Percentiles rank a stretch among this genome's conserved stretches.
Evolutionary conservation across 2,113 vertebrate genomes (phyloP).

Genomic region (Bos taurus): ARS-UCD2.0 NC_037339.1:67811501-67812000

Average conservation of each 20-base stretch:
- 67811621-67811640: not conserved
- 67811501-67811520: slow-evolving; percentile 42
- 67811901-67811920: not conserved
- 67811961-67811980: not conserved
- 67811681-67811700: not conserved
- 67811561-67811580: not conserved
- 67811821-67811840: not conserved
- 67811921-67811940: not conserved
- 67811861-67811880: not conserved
- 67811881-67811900: not conserved
- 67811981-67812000: not conserved
- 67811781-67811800: not conserved
- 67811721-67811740: not conserved
- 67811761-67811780: too few species aligned
- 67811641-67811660: not conserved
- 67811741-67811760: not conserved
- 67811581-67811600: slow-evolving; percentile 18
- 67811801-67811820: not conserved
- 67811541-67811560: not conserved
- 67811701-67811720: not conserved
- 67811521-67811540: slow-evolving; percentile 15
- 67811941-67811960: not conserved
- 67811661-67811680: not conserved
- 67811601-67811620: not conserved
- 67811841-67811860: not conserved